Evolutionary conservation across 1,140 invertebrate species (phyloP), one percentile per base, ranked within the genome.

Genomic region (Lordiphosa clarofinis): DNA sequence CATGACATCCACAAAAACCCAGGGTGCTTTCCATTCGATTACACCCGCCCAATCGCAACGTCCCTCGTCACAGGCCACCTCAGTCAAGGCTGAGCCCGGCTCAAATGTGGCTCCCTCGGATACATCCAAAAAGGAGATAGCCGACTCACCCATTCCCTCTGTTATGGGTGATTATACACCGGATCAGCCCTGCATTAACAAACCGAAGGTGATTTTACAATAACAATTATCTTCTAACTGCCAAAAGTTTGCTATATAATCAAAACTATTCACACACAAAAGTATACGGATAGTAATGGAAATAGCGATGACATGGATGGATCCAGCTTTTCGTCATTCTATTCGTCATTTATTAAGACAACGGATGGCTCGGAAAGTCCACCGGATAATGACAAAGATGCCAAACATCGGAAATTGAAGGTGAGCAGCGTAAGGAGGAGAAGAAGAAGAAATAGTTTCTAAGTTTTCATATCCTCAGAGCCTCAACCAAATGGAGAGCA

Each of bases 1-100:
- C 0, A 10, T 60, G 0, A 40, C 63, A 0, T 10, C 56, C 0
- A 44, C 40, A 4, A 88, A 73, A 24, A 44, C 63, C 3, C 86
- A 63, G 24, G 87, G 87, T 0, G 86, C 87, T 11, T 88, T 88
- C 37, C 82, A 88, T 43, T 79, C 84, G 7, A 68, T 84, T 4
- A 88, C 81, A 8, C 87, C 88, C 11, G 36, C 62, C 3, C 74
- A 78, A 59, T 74, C 88, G 33, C 88, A 91, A 53, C 78, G 89
- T 10, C 89, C 92, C 8, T 89, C 90, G 0, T 92, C 91, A 19
- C 91, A 91, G 75, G 91, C 91, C 2, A 92, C 92, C 0, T 92
- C 92, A 11, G 89, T 92, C 0, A 93, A 93, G 73, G 92, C 90
- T 0, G 92, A 93, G 67, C 91, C 91, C 4, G 91, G 92, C 1